Conservation (phyloP, 2,113 vertebrate genomes). For the Catharus minimus region DNA sequence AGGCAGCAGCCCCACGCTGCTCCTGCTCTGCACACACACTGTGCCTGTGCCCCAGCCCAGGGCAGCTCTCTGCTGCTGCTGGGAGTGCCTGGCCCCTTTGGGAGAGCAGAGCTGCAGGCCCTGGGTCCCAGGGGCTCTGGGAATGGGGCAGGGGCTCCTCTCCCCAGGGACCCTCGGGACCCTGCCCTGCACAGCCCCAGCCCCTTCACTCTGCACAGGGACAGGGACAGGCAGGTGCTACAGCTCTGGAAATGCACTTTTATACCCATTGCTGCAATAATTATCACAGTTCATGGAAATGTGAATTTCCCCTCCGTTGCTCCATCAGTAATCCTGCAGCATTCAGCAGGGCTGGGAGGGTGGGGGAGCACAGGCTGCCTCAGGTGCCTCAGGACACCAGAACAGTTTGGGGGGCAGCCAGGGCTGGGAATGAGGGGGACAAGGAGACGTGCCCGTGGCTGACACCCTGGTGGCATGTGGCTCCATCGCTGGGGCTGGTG, state of each 20-base stretch:
- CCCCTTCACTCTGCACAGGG: neutral
- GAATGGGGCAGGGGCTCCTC: neutral
- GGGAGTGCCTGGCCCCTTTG: neutral
- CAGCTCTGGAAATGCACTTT: neutral
- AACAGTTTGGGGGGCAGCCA: neutral
- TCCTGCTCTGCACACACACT: neutral
- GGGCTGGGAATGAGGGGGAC: neutral
- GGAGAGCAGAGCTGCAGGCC: neutral
- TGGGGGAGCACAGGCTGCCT: neutral
- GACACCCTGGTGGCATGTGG: rapidly evolving
- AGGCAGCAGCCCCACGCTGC: neutral
- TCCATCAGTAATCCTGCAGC: neutral
- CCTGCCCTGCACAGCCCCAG: rapidly evolving
- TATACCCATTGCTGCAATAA: neutral
- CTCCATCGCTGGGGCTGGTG: rapidly evolving
- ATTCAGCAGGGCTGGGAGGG: neutral
- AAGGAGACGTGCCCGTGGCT: rapidly evolving
- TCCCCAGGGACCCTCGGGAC: neutral
- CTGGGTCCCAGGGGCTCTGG: neutral
- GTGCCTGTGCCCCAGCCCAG: neutral
- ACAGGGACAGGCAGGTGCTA: rapidly evolving
- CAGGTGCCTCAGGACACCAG: neutral
- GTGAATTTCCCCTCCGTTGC: neutral
- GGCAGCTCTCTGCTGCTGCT: neutral
- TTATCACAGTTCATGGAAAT: neutral